A percentile compares a stretch with the other conserved stretches of the same genome.
phyloP scores from a whole-genome alignment of 1,140 invertebrate genomes.

The Parasteatoda tepidariorum region DNA sequence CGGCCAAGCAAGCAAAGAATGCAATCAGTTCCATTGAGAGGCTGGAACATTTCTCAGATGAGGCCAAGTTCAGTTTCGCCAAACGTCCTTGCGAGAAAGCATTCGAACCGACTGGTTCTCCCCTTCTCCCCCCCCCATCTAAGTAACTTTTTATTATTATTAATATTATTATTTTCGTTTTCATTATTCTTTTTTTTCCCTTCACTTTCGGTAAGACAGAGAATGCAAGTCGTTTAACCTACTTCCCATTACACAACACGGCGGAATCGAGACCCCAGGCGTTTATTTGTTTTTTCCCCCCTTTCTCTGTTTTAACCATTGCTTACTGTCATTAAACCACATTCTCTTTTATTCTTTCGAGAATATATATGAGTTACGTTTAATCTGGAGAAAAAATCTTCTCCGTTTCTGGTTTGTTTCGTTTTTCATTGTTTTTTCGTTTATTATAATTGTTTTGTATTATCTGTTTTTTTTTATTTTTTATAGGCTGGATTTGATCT shows the following conservation, averaged over 20 bases:
- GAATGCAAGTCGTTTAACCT: constrained; percentile 31
- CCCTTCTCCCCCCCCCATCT: not conserved
- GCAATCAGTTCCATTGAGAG: constrained; percentile 73
- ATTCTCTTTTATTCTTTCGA: constrained; percentile 9
- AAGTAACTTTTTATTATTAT: constrained; percentile 8
- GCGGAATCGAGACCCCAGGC: not conserved
- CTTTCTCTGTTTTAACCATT: not conserved
- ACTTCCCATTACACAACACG: constrained; percentile 41
- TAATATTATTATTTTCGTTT: too few species aligned
- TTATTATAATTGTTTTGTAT: not conserved
- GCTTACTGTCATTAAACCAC: constrained; percentile 10
- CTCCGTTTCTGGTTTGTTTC: constrained; percentile 3
- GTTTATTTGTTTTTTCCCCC: not conserved
- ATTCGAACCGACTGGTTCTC: constrained; percentile 28
- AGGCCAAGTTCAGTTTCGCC: constrained; percentile 31
- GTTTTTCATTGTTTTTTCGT: not conserved
- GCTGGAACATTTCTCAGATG: constrained; percentile 81
- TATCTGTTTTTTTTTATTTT: constrained; percentile 38
- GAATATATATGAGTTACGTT: not conserved
- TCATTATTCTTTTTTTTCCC: too few species aligned
- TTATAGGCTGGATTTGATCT: constrained; percentile 82
- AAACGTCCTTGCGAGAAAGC: constrained; percentile 29
- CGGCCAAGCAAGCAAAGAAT: constrained; percentile 3
- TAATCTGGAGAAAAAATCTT: not conserved
- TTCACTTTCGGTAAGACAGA: not conserved